Evolutionary conservation across 2,888 invertebrate species (phyloP).

Genomic region (Mycogona germanica): DNA sequence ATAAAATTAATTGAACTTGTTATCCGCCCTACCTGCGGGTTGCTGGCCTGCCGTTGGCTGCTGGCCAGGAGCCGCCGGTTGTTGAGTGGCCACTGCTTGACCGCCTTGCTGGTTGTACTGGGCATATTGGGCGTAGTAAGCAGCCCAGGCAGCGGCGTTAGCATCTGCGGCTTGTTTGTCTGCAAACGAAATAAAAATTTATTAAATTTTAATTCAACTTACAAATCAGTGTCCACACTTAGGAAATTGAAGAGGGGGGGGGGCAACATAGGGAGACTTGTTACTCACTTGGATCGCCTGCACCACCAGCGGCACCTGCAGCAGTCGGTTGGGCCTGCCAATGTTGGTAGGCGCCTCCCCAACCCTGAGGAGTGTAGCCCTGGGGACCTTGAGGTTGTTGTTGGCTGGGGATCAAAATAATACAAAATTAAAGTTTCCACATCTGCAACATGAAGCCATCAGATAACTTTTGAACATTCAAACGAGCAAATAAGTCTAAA

Average conservation of each 20-base stretch:
- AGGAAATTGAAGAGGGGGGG: not conserved
- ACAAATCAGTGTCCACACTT: not conserved
- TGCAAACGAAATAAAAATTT: constrained; percentile 7
- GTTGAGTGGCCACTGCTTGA: constrained; percentile 17
- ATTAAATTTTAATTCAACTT: not conserved
- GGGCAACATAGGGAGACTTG: not conserved
- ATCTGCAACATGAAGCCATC: not conserved
- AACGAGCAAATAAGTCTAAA: not conserved
- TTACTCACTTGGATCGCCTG: constrained; percentile 35
- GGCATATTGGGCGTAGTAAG: constrained; percentile 39
- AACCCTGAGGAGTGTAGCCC: constrained; percentile 31
- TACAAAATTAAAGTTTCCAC: not conserved
- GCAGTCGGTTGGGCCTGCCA: constrained; percentile 36
- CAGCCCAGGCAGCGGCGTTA: constrained; percentile 40
- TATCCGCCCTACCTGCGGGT: not conserved
- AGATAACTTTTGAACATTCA: not conserved
- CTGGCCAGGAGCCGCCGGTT: constrained; percentile 16
- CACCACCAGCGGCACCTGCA: constrained; percentile 27
- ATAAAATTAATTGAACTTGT: not conserved
- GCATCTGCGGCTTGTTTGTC: constrained; percentile 27
- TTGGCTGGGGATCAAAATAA: not conserved
- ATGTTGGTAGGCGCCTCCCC: constrained; percentile 37
- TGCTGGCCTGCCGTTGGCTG: constrained; percentile 1
- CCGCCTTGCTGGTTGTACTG: constrained; percentile 22
- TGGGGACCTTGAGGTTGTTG: constrained; percentile 26